Evolutionary conservation across 2,797 vertebrate species (phyloP), one percentile per base, ranked within the genome.

Genomic region (Phaenicophaeus curvirostris): DNA sequence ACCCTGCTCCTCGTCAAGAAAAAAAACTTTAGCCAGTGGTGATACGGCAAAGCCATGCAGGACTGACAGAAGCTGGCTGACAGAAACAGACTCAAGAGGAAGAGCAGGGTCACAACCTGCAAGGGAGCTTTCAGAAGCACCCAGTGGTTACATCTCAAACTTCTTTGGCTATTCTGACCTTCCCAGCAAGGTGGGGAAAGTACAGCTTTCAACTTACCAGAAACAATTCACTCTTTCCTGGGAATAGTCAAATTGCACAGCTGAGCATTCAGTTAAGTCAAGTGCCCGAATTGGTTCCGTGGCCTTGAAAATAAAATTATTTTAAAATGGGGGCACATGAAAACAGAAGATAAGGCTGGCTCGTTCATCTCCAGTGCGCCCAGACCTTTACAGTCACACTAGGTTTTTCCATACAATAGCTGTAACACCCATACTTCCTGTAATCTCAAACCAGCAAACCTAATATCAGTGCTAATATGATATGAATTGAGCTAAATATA

Each of bases 201-300:
- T n/a, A 50, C 18, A 87, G 68, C 46, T 48, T 48, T 48, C 35
- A 63, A 95, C 98, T 98, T 97, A 99, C 99, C 99, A 99, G 97
- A 99, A 99, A 94, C 99, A 99, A 97, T 99, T 99, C 65, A 99
- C 98, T 94, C 97, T 98, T 74, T 99, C 98, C 95, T 99, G 99
- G 76, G 99, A 99, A 91, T 99, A 99, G 96, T 99, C 99, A 89
- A 99, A 99, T 94, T 99, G 99, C 53, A 99, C 98, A 3, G 99
- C 99, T 31, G 99, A 99, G 85, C 99, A 99, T 94, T 98, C 98
- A 9, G 94, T 99, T 77, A 99, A 97, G 86, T 99, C 98, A 82
- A 99, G 97, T 25, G 98, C 98, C 74, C 98, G 97, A 96, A 99
- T 99, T 6, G 99, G 99, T 87, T 99, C 98, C 16, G 98, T 98